phyloP scores from a whole-genome alignment of 2,888 invertebrate species.

The Unio pictorum region DNA sequence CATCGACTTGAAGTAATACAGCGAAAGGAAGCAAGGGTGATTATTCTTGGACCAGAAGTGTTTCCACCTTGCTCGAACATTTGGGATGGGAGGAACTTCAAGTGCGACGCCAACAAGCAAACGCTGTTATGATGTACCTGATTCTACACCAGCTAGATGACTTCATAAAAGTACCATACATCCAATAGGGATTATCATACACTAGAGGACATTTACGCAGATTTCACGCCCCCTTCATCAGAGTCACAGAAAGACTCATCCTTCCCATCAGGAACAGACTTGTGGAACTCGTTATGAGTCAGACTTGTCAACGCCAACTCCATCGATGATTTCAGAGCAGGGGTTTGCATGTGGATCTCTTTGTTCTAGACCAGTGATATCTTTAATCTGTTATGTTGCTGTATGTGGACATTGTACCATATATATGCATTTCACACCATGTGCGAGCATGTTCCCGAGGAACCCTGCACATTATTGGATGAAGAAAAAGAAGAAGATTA shows the following conservation, averaged over 20 bases:
- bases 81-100: slow-evolving; percentile 8
- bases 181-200: slow-evolving; percentile 1
- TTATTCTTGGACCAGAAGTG: slow-evolving; percentile 13
- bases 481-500: too few relatives aligned
- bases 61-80: slow-evolving; percentile 6
- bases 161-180: slow-evolving; percentile 4
- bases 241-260: slow-evolving; percentile 7
- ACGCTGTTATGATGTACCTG: slow-evolving; percentile 14
- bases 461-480: too few relatives aligned
- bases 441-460: too few relatives aligned
- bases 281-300: slow-evolving; percentile 8
- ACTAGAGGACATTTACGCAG: slow-evolving; percentile 6
- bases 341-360: too few relatives aligned
- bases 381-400: too few relatives aligned
- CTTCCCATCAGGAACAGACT: slow-evolving; percentile 2
- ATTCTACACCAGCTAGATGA: slow-evolving; percentile 9
- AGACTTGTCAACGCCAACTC: background rate
- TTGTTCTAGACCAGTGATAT: too few relatives aligned
- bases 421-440: too few relatives aligned
- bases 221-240: slow-evolving; percentile 7
- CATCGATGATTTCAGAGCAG: too few relatives aligned
- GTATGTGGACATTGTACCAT: too few relatives aligned
- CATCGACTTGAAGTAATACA: slow-evolving; percentile 6
- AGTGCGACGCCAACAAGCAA: slow-evolving; percentile 4
- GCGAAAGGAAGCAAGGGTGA: slow-evolving; percentile 11